phyloP scores from a whole-genome alignment of 64 coral and sea anemone species.

The Anthopleura sola region DNA sequence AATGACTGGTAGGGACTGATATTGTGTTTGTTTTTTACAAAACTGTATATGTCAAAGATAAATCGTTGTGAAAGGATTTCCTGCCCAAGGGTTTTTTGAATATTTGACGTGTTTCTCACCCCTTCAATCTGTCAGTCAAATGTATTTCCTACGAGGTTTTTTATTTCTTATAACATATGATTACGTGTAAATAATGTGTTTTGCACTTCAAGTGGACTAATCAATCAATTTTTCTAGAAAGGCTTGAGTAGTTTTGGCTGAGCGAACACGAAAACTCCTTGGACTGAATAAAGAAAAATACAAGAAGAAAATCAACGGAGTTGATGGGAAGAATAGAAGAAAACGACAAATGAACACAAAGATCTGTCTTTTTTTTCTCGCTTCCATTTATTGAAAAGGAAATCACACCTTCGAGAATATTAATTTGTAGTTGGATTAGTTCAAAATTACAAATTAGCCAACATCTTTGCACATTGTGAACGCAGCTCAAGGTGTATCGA shows the following conservation, averaged over 20 bases:
- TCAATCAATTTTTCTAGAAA: conserved; percentile 1
- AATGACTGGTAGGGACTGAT: background rate
- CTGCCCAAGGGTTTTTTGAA: background rate
- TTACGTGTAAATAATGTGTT: conserved; percentile 18
- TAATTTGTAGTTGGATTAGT: background rate
- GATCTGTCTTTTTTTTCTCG: background rate
- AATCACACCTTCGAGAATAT: background rate
- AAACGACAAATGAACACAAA: background rate
- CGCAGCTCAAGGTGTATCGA: background rate
- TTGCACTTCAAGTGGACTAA: conserved; percentile 1
- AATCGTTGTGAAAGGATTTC: background rate
- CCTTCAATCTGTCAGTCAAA: background rate
- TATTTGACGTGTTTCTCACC: background rate
- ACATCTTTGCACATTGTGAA: background rate
- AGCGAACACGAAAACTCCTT: background rate
- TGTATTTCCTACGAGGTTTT: background rate
- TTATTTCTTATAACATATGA: conserved; percentile 15
- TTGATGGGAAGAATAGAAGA: background rate
- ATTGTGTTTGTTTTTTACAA: background rate
- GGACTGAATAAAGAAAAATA: background rate
- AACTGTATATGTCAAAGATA: background rate
- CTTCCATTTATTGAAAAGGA: background rate
- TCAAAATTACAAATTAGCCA: background rate
- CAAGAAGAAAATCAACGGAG: background rate
- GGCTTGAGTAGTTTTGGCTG: background rate